Evolutionary conservation across 2,888 invertebrate species (phyloP).

Genomic region (Mimumesa dahlbomi): DNA sequence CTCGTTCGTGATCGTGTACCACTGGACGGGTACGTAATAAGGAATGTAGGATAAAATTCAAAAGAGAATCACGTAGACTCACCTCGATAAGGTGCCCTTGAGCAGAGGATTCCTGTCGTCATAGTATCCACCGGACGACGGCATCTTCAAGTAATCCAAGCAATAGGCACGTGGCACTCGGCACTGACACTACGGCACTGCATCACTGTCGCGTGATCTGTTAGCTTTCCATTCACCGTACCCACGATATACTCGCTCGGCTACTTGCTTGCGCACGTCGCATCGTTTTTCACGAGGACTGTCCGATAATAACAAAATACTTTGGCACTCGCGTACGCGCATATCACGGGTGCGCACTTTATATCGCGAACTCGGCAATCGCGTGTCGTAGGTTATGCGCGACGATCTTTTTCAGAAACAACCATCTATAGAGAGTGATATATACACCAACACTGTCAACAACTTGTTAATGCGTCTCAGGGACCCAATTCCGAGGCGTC

Average conservation of each 20-base stretch:
- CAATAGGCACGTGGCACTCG: slow-evolving; percentile 77
- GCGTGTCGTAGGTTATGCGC: slow-evolving; percentile 24
- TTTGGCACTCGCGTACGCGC: slow-evolving; percentile 29
- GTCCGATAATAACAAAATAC: slow-evolving; percentile 20
- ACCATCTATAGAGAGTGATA: slow-evolving; percentile 12
- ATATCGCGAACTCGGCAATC: slow-evolving; percentile 15
- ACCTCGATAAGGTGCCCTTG: slow-evolving; percentile 84
- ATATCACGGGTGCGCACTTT: slow-evolving; percentile 21
- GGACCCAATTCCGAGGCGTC: background rate
- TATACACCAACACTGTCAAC: slow-evolving; percentile 32
- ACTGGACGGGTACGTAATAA: no score
- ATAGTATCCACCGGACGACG: slow-evolving; percentile 82
- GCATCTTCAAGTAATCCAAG: slow-evolving; percentile 79
- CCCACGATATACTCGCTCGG: slow-evolving; percentile 44
- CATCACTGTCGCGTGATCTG: slow-evolving; percentile 77
- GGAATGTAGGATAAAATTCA: slow-evolving; percentile 7
- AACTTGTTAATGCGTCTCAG: slow-evolving; percentile 3
- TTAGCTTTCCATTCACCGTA: slow-evolving; percentile 73
- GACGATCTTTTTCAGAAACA: slow-evolving; percentile 4
- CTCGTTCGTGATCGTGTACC: no score
- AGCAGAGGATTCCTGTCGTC: slow-evolving; percentile 83
- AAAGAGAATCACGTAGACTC: slow-evolving; percentile 58
- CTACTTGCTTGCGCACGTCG: slow-evolving; percentile 35
- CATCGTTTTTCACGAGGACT: slow-evolving; percentile 39
- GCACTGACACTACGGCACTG: slow-evolving; percentile 78